Evolutionary conservation across 1,140 invertebrate genomes (phyloP), one percentile per base, ranked within the genome.

Genomic region (Drosophila simulans): DNA sequence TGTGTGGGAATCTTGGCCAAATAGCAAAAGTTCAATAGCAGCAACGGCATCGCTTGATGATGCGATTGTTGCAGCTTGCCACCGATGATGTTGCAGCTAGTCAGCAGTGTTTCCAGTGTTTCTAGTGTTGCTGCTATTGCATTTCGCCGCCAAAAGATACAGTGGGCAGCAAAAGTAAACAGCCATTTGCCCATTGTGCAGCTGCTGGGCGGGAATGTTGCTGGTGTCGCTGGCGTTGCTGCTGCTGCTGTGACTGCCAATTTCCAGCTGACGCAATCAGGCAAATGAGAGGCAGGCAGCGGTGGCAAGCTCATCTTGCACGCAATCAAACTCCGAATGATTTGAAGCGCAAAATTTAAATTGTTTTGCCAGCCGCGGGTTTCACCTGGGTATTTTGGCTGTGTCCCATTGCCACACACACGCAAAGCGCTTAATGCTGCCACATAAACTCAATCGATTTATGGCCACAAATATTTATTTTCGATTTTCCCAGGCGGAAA

Each of bases 21-120:
- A 85, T 88, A 85, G 82, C 82, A 85, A 85, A 85, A 85, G 82
- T 85, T 85, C 82, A 85, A 85, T 85, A 85, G 82, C 82, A 88
- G 77, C 76, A 52, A 80, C 42, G 60, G 43, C 76, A 72, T 52
- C 51, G 51, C 27, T 49, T 53, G 68, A 48, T 39, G 56, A 55
- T 49, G 57, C 51, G 53, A 71, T 51, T 71, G 68, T 58, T 60
- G 66, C 66, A 39, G 69, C 31, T 4, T 54, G 60, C 31, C 31
- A 43, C 27, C 43, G 43, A 20, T 62, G 64, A 17, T 62, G 62
- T 37, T 64, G 43, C 42, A 48, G 45, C 42, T 48, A 25, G 62
- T 35, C 3, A 4, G 10, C 4, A 11, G 42, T 13, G 20, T 40
- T n/a, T 12, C 31, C 3, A 27, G 58, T 40, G 59, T 62, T 58